Base-by-base conservation (phyloP, 2,113 vertebrate species). In the Scophthalmus maximus region DNA sequence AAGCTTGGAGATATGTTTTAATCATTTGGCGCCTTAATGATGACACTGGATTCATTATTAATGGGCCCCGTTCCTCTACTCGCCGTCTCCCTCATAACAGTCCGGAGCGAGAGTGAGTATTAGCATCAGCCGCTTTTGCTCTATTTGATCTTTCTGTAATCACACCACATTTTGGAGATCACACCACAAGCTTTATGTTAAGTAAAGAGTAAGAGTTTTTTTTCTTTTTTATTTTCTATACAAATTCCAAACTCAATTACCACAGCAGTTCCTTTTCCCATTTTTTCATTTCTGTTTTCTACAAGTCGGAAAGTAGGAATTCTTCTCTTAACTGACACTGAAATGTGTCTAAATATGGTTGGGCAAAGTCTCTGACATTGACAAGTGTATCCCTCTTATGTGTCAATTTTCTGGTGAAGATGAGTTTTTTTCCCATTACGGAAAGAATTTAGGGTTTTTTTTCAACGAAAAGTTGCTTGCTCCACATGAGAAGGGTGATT, bases 41-140 rank as follows among this genome's bases (percentile, higher is more conserved):
- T 93, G 95, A 96, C 94, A 94, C 91, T 91, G 68, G 85, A 95
- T 96, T 90, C 93, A 97, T 96, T 96, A 96, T 96, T 96, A 94
- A 97, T 95, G 92, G 65, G 82, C 81, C 89, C 84, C 68, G 77
- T 82, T 90, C 78, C 74, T 79, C 70, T 12, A 78, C 91, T 93
- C 94, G 91, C 91, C 91, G 92, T 47, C 64, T 83, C 52, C 68
- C 59, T 75, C 73, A 58, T 56, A 88, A 75, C 70, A 76, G 84
- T 67, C 73, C 14, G 55, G 68, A 71, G 63, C 73, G 10, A 50
- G 68, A 68, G 60, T 38, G 70, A 69, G 78, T 83, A 87, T 91
- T 85, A 91, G 89, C 77, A 80, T 88, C 78, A 92, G 81, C 85
- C 5, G 40, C 76, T 81, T 88, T 86, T 71, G 67, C 84, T 91